Conservation (phyloP, 2,113 vertebrate species). For the Mionectes macconnelli region DNA sequence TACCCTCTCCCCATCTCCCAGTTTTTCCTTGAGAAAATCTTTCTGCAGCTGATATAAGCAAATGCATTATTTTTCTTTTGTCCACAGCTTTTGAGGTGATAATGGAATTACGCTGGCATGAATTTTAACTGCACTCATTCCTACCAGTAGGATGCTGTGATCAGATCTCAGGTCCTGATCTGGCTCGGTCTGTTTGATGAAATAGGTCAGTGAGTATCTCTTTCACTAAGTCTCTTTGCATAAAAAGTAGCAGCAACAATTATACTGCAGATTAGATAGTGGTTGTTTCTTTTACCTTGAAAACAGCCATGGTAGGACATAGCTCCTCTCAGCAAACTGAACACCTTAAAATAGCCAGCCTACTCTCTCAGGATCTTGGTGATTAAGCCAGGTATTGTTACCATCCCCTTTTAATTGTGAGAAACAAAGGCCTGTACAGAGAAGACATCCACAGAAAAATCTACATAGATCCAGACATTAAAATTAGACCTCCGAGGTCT, state of each 20-base stretch:
- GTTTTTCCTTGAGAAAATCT: neutral
- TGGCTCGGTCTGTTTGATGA: neutral
- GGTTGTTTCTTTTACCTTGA: neutral
- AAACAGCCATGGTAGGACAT: rapidly evolving
- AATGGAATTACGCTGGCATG: neutral
- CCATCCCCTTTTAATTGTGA: neutral
- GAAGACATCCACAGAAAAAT: neutral
- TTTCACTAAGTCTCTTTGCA: neutral
- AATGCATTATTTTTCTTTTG: neutral
- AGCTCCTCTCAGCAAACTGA: neutral
- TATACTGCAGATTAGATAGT: neutral
- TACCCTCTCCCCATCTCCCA: neutral
- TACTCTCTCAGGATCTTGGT: neutral
- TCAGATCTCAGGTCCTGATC: neutral
- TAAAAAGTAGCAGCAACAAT: neutral
- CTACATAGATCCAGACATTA: neutral
- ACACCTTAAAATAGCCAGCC: neutral
- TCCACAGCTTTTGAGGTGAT: neutral
- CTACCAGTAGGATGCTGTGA: neutral
- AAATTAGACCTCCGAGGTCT: neutral
- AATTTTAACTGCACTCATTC: neutral
- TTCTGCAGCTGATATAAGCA: neutral
- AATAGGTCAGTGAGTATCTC: neutral
- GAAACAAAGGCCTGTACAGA: neutral
- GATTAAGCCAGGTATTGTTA: neutral